Conservation (phyloP, 2,888 invertebrate species). For the Caenorhabditis doughertyi region DNA sequence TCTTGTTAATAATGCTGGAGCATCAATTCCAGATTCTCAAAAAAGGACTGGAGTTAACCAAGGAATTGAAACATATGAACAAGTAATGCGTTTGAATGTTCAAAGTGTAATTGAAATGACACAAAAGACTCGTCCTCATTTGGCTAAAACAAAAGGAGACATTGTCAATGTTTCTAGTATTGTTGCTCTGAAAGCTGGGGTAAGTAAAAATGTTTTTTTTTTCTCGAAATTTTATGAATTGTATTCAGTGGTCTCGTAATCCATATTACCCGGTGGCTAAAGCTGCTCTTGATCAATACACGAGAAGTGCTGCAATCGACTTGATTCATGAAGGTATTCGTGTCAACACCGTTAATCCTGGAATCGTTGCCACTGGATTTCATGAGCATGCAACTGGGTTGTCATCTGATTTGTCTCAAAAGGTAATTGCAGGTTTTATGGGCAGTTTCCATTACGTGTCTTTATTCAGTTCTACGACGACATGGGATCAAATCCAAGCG, state of each 20-base stretch:
- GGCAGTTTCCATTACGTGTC: neutral
- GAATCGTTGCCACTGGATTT: slow-evolving; percentile 39
- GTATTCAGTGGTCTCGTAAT: slow-evolving; percentile 6
- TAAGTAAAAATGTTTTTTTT: neutral
- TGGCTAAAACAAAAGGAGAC: slow-evolving; percentile 58
- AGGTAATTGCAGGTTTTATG: neutral
- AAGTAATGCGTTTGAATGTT: slow-evolving; percentile 31
- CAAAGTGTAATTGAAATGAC: slow-evolving; percentile 49
- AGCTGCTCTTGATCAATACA: slow-evolving; percentile 20
- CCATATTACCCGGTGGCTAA: slow-evolving; percentile 23
- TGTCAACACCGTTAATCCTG: slow-evolving; percentile 36
- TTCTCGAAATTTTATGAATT: neutral
- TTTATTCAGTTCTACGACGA: slow-evolving; percentile 25
- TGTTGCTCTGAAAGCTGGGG: slow-evolving; percentile 20
- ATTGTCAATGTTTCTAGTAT: slow-evolving; percentile 63
- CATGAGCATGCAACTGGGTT: slow-evolving; percentile 10
- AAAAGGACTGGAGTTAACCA: slow-evolving; percentile 6
- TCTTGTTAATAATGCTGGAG: slow-evolving; percentile 50
- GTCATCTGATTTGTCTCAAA: slow-evolving; percentile 12
- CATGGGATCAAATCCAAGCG: slow-evolving; percentile 14
- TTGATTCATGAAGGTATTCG: slow-evolving; percentile 35
- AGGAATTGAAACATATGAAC: slow-evolving; percentile 24
- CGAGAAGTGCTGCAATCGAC: slow-evolving; percentile 24
- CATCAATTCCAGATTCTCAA: slow-evolving; percentile 28
- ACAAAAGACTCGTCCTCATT: slow-evolving; percentile 44